A percentile compares a stretch with the other conserved stretches of the same genome.
phyloP scores from a whole-genome alignment of 2,888 invertebrate species.

The Eutolmus rufibarbis region DNA sequence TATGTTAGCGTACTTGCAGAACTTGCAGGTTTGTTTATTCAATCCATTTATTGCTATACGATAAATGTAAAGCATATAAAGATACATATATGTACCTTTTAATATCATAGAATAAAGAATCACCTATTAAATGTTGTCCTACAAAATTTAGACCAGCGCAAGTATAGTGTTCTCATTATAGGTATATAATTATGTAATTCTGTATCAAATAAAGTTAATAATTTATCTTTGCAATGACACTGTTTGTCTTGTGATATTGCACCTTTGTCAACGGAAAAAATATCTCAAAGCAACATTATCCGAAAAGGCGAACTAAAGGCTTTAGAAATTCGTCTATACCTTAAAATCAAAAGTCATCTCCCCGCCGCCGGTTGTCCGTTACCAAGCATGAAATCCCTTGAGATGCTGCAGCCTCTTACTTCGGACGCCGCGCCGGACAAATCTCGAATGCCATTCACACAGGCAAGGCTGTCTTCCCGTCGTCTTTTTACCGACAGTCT shows the following conservation, averaged over 20 bases:
- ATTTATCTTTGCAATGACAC: background rate
- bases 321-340: background rate
- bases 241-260: background rate
- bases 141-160: too few relatives aligned
- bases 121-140: too few relatives aligned
- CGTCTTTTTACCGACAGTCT: background rate
- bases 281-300: background rate
- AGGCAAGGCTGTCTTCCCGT: background rate
- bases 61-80: too few relatives aligned
- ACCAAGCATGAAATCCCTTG: background rate
- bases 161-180: too few relatives aligned
- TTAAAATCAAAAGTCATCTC: constrained; percentile 36
- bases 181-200: background rate
- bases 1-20: too few relatives aligned
- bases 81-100: too few relatives aligned
- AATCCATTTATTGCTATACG: too few relatives aligned
- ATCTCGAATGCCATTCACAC: background rate
- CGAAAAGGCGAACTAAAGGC: background rate
- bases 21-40: too few relatives aligned
- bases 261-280: background rate
- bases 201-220: background rate
- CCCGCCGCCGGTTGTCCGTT: background rate
- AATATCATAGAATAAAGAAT: too few relatives aligned
- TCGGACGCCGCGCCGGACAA: background rate
- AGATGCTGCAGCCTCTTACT: background rate